A percentile compares a stretch with the other conserved stretches of the same genome.
These are phyloP conservation scores for Drymonia ruficornis DNA, from an alignment of 2,888 invertebrate species.

Conservation along the genomic window DNA sequence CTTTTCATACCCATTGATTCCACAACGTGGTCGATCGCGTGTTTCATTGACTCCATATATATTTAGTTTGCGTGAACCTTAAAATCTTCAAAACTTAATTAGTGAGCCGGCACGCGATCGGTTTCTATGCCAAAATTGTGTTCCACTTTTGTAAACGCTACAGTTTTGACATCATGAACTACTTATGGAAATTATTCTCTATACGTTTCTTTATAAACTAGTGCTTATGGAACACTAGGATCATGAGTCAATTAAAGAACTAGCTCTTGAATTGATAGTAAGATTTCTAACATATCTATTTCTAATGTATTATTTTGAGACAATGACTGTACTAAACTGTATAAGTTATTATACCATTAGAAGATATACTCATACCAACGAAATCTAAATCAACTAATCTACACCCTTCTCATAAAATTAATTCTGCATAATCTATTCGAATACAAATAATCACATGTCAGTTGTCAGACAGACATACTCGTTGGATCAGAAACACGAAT, in stretches of 20 bases:
- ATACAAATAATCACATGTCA: conserved; percentile 6
- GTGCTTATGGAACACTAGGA: not conserved
- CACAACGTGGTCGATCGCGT: conserved; percentile 26
- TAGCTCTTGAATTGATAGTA: too few species aligned
- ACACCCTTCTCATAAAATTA: not conserved
- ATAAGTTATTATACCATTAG: too few species aligned
- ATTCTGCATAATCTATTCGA: not conserved
- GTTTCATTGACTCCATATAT: conserved; percentile 21
- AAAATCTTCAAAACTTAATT: conserved; percentile 36
- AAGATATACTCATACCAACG: too few species aligned
- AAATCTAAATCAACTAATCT: too few species aligned
- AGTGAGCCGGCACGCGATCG: conserved; percentile 34
- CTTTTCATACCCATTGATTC: conserved; percentile 12
- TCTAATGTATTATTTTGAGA: too few species aligned
- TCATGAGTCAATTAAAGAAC: too few species aligned
- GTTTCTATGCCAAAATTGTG: conserved; percentile 14
- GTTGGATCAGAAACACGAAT: conserved; percentile 6
- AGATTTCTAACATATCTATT: too few species aligned
- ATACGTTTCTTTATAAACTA: not conserved
- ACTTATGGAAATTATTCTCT: not conserved
- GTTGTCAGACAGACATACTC: conserved; percentile 3
- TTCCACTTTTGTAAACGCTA: conserved; percentile 15
- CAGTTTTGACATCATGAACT: conserved; percentile 12
- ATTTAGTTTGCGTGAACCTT: conserved; percentile 30
- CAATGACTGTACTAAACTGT: too few species aligned